These are phyloP conservation scores for Megaceryle maxima DNA, from an alignment of 2,113 vertebrate species.

Conservation along the genomic window DNA sequence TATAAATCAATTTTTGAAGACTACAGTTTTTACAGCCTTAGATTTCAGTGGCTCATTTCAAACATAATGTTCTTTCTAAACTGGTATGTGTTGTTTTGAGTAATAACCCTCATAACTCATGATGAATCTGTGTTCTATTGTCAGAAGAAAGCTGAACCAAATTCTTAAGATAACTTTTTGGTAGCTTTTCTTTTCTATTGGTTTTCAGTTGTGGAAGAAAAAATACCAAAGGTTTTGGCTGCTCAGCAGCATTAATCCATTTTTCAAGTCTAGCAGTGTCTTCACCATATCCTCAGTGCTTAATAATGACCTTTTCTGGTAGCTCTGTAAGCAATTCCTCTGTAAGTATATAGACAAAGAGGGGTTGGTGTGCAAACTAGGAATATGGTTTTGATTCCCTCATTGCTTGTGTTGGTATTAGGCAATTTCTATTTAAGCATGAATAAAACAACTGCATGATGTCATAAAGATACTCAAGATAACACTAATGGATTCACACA, in stretches of 20 bases:
- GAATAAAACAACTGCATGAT: rapidly evolving
- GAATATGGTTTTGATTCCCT: background rate
- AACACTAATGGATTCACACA: background rate
- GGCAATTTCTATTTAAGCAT: background rate
- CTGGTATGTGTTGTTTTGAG: background rate
- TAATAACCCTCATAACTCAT: background rate
- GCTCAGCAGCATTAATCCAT: background rate
- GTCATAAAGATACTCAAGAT: background rate
- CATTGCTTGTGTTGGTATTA: background rate
- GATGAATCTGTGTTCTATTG: background rate
- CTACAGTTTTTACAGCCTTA: background rate
- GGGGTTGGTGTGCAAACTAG: background rate
- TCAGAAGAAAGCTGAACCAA: background rate
- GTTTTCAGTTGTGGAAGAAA: background rate
- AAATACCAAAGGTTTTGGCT: background rate
- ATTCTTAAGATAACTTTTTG: background rate
- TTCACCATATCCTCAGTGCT: background rate
- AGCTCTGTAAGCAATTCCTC: background rate
- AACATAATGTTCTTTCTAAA: background rate
- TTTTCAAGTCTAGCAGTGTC: background rate
- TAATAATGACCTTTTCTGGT: background rate
- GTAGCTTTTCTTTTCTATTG: background rate
- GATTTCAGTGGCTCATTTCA: background rate
- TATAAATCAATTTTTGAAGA: background rate
- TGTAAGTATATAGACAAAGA: background rate